Percentiles rank a stretch among this genome's conserved stretches.
phyloP scores from a whole-genome alignment of 2,888 invertebrate species.

The Synanthedon andrenaeformis region DNA sequence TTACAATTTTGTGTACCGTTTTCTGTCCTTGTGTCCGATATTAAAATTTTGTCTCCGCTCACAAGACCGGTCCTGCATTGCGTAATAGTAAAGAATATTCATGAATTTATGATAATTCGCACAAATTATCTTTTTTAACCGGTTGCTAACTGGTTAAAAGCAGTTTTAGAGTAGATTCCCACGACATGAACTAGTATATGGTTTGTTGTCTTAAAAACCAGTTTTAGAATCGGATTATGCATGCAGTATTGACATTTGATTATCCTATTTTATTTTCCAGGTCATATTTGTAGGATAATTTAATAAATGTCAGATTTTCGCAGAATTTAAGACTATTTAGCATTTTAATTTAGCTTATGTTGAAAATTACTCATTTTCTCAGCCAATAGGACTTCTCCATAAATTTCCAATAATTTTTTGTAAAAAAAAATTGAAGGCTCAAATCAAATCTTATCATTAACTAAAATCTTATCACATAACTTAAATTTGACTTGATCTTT shows the following conservation, averaged over 20 bases:
- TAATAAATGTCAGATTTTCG: too few species aligned
- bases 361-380: too few species aligned
- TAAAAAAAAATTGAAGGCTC: too few species aligned
- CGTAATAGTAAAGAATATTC: constrained; percentile 2
- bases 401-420: too few species aligned
- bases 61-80: constrained; percentile 7
- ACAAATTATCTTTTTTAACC: constrained; percentile 7
- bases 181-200: constrained; percentile 1
- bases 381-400: too few species aligned
- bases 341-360: too few species aligned
- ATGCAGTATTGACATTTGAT: neutral
- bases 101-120: constrained; percentile 17
- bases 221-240: neutral
- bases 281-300: neutral
- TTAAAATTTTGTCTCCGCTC: constrained; percentile 15
- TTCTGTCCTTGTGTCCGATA: constrained; percentile 25
- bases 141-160: constrained; percentile 4
- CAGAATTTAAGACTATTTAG: too few species aligned
- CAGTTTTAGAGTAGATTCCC: constrained; percentile 3
- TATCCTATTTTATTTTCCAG: neutral
- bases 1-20: neutral
- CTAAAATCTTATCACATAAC: too few species aligned
- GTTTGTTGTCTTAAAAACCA: neutral
- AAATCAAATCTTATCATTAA: too few species aligned
- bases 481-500: too few species aligned